Base-by-base conservation (phyloP, 1,140 invertebrate genomes). In the Heliconius hermathena region DNA sequence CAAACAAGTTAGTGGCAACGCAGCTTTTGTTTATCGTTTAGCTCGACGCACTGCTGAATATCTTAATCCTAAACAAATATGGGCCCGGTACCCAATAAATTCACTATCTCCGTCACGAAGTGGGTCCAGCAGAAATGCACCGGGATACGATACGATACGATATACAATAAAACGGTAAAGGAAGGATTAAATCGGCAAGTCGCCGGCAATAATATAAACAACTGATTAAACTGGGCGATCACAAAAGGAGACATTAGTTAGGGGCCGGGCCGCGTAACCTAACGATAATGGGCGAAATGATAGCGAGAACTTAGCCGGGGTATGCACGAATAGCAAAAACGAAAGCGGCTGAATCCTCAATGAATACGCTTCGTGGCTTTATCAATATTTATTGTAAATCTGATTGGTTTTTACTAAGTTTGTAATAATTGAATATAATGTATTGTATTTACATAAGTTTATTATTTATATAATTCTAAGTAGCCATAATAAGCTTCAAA, bases 211-310 rank as follows among this genome's bases (percentile, higher is more conserved):
- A 92, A 91, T 92, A 92, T 91, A 92, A 92, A 90, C 89, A 91
- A 92, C 89, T 90, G 89, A 92, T 92, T 90, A 93, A 90, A 87
- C 87, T 84, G 86, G 83, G 84, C 87, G 87, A 86, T 89, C 87
- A 92, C 91, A 92, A 93, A 91, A 91, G 90, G 90, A 93, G 91
- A 91, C 91, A 93, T 90, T 92, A 91, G 89, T 90, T 91, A 91
- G 87, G 85, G 85, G 77, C 85, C 83, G 74, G 22, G 46, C 82
- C 87, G 85, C 85, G 85, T 88, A 87, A 84, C 88, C 74, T 87
- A 86, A 87, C 85, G 88, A 91, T 93, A 92, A 89, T 89, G 79
- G 88, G 87, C 90, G 88, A 91, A 93, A 84, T 85, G 90, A 93
- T 92, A 92, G 85, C 83, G 82, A 81, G 82, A 87, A 91, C 87